Base-by-base conservation (phyloP, 2,797 vertebrate genomes). In the Gadopsis bispinosus region DNA sequence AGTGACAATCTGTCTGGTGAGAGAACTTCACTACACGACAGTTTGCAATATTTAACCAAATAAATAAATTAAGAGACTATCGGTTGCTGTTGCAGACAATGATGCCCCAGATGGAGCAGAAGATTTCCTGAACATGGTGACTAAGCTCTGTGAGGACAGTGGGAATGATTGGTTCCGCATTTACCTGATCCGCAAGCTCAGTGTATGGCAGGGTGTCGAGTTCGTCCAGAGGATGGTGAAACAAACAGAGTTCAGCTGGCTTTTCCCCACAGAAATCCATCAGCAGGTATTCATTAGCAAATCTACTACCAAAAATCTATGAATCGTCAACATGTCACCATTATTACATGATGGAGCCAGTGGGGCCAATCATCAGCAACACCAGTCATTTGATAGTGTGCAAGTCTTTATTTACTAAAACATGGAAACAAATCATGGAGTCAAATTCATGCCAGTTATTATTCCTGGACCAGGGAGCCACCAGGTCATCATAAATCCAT, bases 171-270 rank as follows among this genome's bases (percentile, higher is more conserved):
- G 87, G 87, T 88, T 71, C 16, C 82, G 82, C 6, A 50, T 88
- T 65, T 88, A 84, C 54, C 72, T 88, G 72, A 88, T 88, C 39
- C 84, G 87, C 7, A 83, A 82, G 54, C 80, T 88, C 43, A 80
- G 80, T 4, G 0, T 71, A 60, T 47, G 3, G 45, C 61, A 61
- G 8, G 84, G 87, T 61, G 75, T 87, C 0, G 66, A 81, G 29
- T 33, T 4, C 0, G 55, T 88, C 33, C 87, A 87, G 50, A 79
- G 1, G 0, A 56, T 87, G 69, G 50, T 61, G 33, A 87, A 81
- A 80, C 10, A 84, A n/a, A 26, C 5, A 14, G 1, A 77, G 0
- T 84, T 72, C 50, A 33, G 29, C 3, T 88, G 87, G 87, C 50
- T 88, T 61, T 88, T 88, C 43, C 87, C 84, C 4, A 35, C 33